phyloP scores from a whole-genome alignment of 2,113 vertebrate species.

The Chaetops frenatus region DNA sequence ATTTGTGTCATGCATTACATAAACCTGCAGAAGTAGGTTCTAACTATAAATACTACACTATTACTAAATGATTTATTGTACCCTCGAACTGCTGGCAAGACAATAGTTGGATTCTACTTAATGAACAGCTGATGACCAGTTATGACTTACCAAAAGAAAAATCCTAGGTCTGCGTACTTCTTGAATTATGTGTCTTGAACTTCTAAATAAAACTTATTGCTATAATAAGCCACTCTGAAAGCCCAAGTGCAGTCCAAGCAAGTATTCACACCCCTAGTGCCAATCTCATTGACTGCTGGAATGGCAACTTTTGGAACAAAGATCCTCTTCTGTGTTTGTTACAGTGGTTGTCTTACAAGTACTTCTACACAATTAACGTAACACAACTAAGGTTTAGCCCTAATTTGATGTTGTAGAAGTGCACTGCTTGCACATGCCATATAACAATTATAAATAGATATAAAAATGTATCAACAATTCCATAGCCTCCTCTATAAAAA shows the following conservation, averaged over 20 bases:
- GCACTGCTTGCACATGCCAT: not conserved
- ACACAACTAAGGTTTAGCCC: not conserved
- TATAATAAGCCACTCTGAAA: not conserved
- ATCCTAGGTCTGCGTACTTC: not conserved
- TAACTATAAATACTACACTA: not conserved
- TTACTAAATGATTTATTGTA: not conserved
- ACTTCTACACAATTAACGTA: not conserved
- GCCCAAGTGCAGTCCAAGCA: not conserved
- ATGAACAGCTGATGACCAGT: not conserved
- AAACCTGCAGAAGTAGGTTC: not conserved
- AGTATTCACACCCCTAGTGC: not conserved
- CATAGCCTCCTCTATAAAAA: not conserved
- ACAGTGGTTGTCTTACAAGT: not conserved
- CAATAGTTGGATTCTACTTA: not conserved
- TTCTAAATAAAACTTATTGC: not conserved
- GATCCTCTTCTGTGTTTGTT: not conserved
- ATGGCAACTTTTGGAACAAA: not conserved
- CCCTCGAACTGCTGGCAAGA: not conserved
- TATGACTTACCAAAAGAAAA: not conserved
- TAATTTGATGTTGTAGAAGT: not conserved
- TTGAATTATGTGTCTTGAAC: not conserved
- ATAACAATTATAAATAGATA: not conserved
- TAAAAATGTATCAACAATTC: not conserved
- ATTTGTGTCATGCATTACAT: not conserved
- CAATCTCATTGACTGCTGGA: not conserved